These are phyloP conservation scores for Lethenteron camtschaticum DNA, from an alignment of 2,113 vertebrate genomes.

Conservation along the genomic window DNA sequence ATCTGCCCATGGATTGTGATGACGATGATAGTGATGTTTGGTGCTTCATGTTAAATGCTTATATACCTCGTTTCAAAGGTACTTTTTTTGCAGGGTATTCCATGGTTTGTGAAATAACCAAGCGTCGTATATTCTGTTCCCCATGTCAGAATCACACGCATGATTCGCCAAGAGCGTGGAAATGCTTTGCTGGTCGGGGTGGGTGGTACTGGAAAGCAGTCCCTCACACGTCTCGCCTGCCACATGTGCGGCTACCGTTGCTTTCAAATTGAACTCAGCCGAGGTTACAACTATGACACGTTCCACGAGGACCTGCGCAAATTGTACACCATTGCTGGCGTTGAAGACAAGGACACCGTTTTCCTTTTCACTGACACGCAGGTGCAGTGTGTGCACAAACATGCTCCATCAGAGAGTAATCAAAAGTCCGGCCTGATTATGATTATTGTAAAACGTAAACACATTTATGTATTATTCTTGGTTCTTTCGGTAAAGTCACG, in stretches of 20 bases:
- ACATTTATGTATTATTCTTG: too few relatives aligned
- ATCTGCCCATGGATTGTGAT: too few relatives aligned
- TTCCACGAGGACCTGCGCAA: constrained; percentile 56
- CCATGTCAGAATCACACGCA: constrained; percentile 36
- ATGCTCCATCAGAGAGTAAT: too few relatives aligned
- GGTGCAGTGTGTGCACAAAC: constrained; percentile 17
- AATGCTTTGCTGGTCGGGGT: constrained; percentile 55
- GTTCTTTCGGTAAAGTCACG: too few relatives aligned
- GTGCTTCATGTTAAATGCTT: constrained; percentile 8
- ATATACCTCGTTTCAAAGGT: background rate
- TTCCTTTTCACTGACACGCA: constrained; percentile 67
- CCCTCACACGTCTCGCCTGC: constrained; percentile 40
- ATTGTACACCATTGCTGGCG: constrained; percentile 45
- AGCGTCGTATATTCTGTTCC: too few relatives aligned
- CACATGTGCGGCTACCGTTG: constrained; percentile 49
- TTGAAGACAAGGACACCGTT: constrained; percentile 44
- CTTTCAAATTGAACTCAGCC: constrained; percentile 51
- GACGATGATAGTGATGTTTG: background rate
- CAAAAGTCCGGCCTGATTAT: too few relatives aligned
- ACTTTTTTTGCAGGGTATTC: too few relatives aligned
- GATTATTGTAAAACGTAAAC: too few relatives aligned
- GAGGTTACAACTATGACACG: constrained; percentile 45
- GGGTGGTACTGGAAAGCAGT: constrained; percentile 57
- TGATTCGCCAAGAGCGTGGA: constrained; percentile 56
- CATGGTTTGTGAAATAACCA: too few relatives aligned